These are phyloP conservation scores for Megamerina dolium DNA, from an alignment of 2,888 invertebrate species.

Conservation along the genomic window DNA sequence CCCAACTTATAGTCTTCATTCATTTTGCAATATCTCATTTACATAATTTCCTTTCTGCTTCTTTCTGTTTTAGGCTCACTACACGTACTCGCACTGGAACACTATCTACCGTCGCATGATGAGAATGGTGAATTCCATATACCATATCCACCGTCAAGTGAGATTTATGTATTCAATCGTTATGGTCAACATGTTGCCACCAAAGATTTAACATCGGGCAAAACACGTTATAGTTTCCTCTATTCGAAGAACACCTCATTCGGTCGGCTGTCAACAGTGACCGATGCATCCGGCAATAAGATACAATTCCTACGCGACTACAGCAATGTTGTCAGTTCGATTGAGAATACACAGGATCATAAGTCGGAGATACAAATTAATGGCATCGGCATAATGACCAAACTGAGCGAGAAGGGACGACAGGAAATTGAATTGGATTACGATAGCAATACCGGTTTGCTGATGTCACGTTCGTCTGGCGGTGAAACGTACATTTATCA, in stretches of 20 bases:
- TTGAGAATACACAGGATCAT: constrained; percentile 90
- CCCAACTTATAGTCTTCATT: too few relatives aligned
- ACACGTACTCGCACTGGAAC: constrained; percentile 78
- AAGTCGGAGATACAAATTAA: constrained; percentile 89
- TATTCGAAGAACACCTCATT: constrained; percentile 96
- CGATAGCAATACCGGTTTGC: constrained; percentile 79
- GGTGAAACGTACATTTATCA: constrained; percentile 85
- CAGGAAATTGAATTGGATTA: constrained; percentile 87
- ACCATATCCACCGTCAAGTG: constrained; percentile 87
- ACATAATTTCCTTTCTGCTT: constrained; percentile 15
- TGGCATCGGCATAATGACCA: constrained; percentile 84
- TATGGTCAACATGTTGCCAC: constrained; percentile 96
- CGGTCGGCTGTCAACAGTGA: constrained; percentile 87
- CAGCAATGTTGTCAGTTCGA: constrained; percentile 86
- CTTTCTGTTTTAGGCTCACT: constrained; percentile 57
- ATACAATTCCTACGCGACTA: constrained; percentile 88
- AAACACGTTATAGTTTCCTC: constrained; percentile 88
- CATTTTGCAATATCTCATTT: too few relatives aligned
- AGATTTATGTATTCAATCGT: constrained; percentile 88
- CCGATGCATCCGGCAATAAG: constrained; percentile 89
- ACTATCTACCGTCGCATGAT: constrained; percentile 80
- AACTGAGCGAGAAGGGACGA: constrained; percentile 80
- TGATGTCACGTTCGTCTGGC: constrained; percentile 78
- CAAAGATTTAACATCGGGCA: constrained; percentile 89
- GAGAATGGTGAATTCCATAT: constrained; percentile 89